Conservation (phyloP, 2,888 invertebrate genomes). For the Philonicus albiceps region DNA sequence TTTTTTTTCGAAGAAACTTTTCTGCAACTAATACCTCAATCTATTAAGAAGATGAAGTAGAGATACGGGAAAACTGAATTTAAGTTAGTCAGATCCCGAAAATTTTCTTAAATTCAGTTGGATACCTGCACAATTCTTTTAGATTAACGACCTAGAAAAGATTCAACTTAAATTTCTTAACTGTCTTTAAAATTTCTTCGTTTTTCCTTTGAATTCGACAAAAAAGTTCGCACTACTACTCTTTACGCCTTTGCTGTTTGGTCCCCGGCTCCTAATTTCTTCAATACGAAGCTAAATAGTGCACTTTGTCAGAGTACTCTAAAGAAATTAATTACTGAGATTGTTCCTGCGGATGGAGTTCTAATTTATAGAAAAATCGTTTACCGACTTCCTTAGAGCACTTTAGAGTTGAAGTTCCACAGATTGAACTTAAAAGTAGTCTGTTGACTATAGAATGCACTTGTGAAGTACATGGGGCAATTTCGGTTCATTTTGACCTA, state of each 20-base stretch:
- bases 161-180: neutral
- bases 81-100: neutral
- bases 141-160: conserved; percentile 4
- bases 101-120: neutral
- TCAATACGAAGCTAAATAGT: neutral
- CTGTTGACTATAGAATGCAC: neutral
- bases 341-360: conserved; percentile 18
- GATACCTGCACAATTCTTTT: neutral
- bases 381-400: neutral
- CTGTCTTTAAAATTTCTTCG: neutral
- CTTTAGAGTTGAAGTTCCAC: neutral
- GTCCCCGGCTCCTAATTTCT: neutral
- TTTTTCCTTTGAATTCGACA: neutral
- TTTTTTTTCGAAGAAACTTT: neutral
- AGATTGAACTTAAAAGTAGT: neutral
- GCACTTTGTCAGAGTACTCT: neutral
- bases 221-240: neutral
- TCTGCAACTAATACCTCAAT: neutral
- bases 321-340: conserved; percentile 19
- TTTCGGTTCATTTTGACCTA: neutral
- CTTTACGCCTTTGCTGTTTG: neutral
- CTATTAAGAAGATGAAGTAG: neutral
- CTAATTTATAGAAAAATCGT: conserved; percentile 22
- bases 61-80: neutral
- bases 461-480: neutral